Percentiles rank a stretch among this genome's conserved stretches.
Conservation (phyloP, 2,888 invertebrate species). For the Cephus pygmeus region DNA sequence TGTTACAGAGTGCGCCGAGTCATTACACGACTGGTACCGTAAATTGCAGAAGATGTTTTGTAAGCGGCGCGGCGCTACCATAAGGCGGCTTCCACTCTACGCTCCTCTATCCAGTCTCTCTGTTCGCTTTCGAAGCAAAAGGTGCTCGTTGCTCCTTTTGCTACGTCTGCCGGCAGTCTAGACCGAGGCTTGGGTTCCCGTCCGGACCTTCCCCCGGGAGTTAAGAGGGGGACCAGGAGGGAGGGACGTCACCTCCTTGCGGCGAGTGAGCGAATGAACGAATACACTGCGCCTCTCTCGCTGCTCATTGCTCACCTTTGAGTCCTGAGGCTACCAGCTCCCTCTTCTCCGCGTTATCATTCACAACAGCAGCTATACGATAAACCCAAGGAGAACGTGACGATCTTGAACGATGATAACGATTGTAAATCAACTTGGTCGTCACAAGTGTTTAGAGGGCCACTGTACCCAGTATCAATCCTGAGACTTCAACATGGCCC, state of each 20-base stretch:
- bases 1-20: background rate
- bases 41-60: constrained; percentile 30
- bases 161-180: constrained; percentile 60
- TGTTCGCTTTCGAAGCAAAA: constrained; percentile 15
- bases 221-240: background rate
- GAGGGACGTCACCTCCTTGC: background rate
- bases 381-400: background rate
- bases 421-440: background rate
- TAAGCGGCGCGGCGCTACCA: background rate
- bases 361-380: background rate
- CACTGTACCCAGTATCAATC: background rate
- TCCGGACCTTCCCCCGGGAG: constrained; percentile 27
- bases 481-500: background rate
- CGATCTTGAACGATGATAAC: background rate
- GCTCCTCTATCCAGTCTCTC: background rate
- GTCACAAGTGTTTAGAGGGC: background rate
- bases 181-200: constrained; percentile 36
- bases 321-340: background rate
- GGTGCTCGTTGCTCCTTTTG: constrained; percentile 51
- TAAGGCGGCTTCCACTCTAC: background rate
- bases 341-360: background rate
- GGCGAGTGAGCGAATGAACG: background rate
- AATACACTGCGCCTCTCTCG: background rate
- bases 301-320: background rate
- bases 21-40: constrained; percentile 21